Base-by-base conservation (phyloP, 2,888 invertebrate genomes). In the Heliconius sara region DNA sequence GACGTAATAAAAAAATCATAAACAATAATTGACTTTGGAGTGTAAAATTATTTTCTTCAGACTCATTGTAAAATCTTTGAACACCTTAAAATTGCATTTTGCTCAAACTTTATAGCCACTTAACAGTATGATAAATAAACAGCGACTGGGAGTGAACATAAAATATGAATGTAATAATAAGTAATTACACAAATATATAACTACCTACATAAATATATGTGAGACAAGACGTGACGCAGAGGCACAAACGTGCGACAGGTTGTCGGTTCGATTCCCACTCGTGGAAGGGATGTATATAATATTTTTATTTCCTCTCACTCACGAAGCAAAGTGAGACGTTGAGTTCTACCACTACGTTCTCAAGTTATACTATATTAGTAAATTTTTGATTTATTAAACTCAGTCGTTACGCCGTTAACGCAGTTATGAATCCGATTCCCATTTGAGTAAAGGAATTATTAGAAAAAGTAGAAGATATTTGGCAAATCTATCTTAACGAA, bases 1-100 rank as follows among this genome's bases (percentile, higher is more conserved):
- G 81, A 81, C 80, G 75, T 72, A 66, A 68, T 81, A 80, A 81
- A 81, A 81, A 78, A 68, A 68, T 76, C 71, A 78, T 81, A 77
- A 76, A 60, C 22, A 27, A 72, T 78, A 80, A 81, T 80, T 78
- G 76, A 81, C 76, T 25, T 72, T 77, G 47, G 39, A 80, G 57
- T 75, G 43, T 78, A 72, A 71, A 71, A 81, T 77, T 63, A 70
- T 72, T 72, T 77, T 74, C 67, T 70, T 39, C 57, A 76, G 73
- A 78, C 60, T 60, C 68, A 34, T 57, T 72, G 66, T 78, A 72
- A 80, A 80, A 77, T 65, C 57, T 25, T 43, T n/a, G 57, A 67
- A 39, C 30, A 52, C 72, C 27, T 39, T 52, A 57, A 60, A 52
- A 57, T 63, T 63, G 76, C 22, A 30, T 76, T 66, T 43, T 27